Conservation (phyloP, 2,797 vertebrate genomes). For the Sebastes paucispinis region DNA sequence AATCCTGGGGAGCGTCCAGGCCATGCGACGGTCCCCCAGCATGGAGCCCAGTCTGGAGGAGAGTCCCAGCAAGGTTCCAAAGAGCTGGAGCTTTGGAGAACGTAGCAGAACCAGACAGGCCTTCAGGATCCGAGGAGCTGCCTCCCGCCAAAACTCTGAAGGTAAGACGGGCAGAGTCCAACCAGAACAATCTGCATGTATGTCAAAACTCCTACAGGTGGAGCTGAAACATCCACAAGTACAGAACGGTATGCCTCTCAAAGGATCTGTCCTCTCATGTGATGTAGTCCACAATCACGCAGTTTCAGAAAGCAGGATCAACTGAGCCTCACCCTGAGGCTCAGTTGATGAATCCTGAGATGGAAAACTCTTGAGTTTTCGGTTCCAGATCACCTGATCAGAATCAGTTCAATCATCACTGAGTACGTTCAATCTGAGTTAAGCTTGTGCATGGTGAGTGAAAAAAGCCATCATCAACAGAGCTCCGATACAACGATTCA, state of each 20-base stretch:
- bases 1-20: constrained; percentile 65
- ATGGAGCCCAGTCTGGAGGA: constrained; percentile 93
- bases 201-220: neutral
- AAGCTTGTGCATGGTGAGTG: neutral
- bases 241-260: no score
- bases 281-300: no score
- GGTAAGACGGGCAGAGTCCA: constrained; percentile 77
- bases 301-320: no score
- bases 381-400: neutral
- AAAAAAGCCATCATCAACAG: neutral
- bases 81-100: constrained; percentile 97
- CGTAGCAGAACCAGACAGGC: constrained; percentile 90
- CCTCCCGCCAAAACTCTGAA: constrained; percentile 96
- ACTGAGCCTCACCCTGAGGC: no score
- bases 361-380: no score
- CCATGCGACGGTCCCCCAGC: constrained; percentile 89
- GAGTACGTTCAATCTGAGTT: neutral
- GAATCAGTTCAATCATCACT: neutral
- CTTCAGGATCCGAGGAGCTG: constrained; percentile 92
- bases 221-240: neutral
- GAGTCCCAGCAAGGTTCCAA: constrained; percentile 96
- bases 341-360: no score
- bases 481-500: neutral
- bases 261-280: no score
- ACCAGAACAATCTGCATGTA: neutral